Evolutionary conservation across 2,888 invertebrate species (phyloP).

Genomic region (Archips crataeganus): DNA sequence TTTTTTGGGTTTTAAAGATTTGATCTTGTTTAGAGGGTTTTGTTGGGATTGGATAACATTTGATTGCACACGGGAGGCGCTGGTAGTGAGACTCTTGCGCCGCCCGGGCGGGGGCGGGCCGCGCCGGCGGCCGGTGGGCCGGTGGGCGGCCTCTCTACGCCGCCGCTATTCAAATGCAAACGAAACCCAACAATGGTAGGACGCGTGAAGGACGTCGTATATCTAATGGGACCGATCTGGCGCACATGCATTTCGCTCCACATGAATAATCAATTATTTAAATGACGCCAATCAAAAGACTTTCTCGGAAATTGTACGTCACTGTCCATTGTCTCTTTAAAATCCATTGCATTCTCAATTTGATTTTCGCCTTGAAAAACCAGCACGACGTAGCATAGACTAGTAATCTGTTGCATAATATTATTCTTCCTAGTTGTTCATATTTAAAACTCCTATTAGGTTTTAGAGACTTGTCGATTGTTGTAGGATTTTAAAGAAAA

Average conservation of each 20-base stretch:
- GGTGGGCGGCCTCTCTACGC: constrained; percentile 73
- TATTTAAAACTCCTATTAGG: constrained; percentile 85
- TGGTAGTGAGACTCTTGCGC: constrained; percentile 55
- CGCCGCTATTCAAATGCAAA: constrained; percentile 82
- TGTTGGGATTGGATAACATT: constrained; percentile 27
- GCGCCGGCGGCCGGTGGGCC: constrained; percentile 53
- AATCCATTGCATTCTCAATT: constrained; percentile 41
- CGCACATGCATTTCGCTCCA: constrained; percentile 78
- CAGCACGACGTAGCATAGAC: constrained; percentile 71
- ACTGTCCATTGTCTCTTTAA: constrained; percentile 58
- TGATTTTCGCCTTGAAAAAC: constrained; percentile 59
- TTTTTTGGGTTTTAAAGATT: not conserved
- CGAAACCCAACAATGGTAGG: constrained; percentile 82
- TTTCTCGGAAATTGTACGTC: constrained; percentile 67
- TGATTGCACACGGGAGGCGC: constrained; percentile 39
- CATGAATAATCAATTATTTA: constrained; percentile 85
- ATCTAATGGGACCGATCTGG: constrained; percentile 79
- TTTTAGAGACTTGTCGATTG: constrained; percentile 81
- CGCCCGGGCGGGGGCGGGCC: constrained; percentile 65
- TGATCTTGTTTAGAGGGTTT: constrained; percentile 2
- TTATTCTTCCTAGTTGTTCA: constrained; percentile 84
- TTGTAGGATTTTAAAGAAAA: constrained; percentile 84
- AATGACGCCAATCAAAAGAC: constrained; percentile 78
- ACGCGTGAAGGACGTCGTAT: constrained; percentile 84
- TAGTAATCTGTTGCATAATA: constrained; percentile 84